Evolutionary conservation across 2,888 invertebrate species (phyloP).

Genomic region (Dicranocentrus wangi): DNA sequence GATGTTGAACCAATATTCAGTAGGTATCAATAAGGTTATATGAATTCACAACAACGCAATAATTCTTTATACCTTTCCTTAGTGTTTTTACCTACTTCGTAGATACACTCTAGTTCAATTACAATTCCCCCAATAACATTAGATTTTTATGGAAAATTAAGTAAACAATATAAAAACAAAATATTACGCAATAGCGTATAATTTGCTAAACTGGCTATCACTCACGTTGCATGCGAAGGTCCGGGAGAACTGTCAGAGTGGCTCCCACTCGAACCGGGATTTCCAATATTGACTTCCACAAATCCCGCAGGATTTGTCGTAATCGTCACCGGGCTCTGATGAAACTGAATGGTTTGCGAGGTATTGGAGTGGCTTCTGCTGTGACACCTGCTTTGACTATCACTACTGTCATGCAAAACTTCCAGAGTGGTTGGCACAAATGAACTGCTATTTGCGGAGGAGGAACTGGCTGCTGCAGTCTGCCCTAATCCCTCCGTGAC

Average conservation of each 20-base stretch:
- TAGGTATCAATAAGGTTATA: too few species aligned
- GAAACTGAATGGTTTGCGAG: slow-evolving; percentile 59
- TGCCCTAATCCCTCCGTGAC: slow-evolving; percentile 16
- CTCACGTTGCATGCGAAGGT: slow-evolving; percentile 34
- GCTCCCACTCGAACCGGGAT: slow-evolving; percentile 9
- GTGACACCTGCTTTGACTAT: slow-evolving; percentile 41
- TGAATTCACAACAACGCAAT: too few species aligned
- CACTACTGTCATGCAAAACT: slow-evolving; percentile 40
- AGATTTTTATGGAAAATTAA: too few species aligned
- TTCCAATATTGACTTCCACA: slow-evolving; percentile 48
- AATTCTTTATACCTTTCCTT: too few species aligned
- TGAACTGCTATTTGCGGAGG: slow-evolving; percentile 25
- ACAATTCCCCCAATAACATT: too few species aligned
- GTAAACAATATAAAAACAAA: too few species aligned
- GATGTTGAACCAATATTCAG: too few species aligned
- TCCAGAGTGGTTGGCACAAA: slow-evolving; percentile 60
- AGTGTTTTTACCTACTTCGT: too few species aligned
- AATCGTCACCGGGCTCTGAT: slow-evolving; percentile 61
- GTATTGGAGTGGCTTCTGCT: slow-evolving; percentile 61
- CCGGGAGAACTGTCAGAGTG: slow-evolving; percentile 13
- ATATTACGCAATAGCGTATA: too few species aligned
- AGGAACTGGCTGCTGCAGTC: background rate
- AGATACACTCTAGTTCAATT: too few species aligned
- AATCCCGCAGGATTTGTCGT: slow-evolving; percentile 56
- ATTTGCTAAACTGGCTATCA: too few species aligned